phyloP scores from a whole-genome alignment of 1,140 invertebrate species.

The Drosophila orosa region DNA sequence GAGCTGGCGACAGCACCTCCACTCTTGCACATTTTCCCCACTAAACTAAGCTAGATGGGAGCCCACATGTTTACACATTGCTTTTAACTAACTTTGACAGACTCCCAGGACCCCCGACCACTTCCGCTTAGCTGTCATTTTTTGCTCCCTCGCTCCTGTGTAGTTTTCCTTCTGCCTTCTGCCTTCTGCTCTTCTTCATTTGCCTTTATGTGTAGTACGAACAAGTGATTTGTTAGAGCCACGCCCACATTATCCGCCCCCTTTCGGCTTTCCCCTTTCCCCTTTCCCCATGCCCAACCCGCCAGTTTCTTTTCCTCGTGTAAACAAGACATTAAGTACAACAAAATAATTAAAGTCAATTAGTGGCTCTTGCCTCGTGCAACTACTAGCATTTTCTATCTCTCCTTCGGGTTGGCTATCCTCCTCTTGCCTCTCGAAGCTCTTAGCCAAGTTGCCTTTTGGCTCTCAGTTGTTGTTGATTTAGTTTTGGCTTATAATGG shows the following conservation, averaged over 20 bases:
- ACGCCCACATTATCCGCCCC: conserved; percentile 33
- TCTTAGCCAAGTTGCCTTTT: conserved; percentile 33
- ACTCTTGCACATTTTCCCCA: conserved; percentile 14
- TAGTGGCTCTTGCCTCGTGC: conserved; percentile 68
- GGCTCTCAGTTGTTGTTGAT: conserved; percentile 54
- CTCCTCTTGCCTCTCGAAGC: background rate
- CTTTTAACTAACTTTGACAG: conserved; percentile 66
- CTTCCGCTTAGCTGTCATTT: conserved; percentile 11
- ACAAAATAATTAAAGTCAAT: conserved; percentile 83
- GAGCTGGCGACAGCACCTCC: background rate
- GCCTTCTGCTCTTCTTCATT: conserved; percentile 30
- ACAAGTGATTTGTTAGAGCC: conserved; percentile 54
- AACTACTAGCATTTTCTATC: conserved; percentile 35
- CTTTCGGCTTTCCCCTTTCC: conserved; percentile 3
- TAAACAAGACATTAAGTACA: conserved; percentile 79
- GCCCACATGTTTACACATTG: conserved; percentile 60
- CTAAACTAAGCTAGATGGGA: conserved; percentile 16
- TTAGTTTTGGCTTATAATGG: conserved; percentile 62
- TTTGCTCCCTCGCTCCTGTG: conserved; percentile 1
- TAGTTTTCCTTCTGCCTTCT: conserved; percentile 4
- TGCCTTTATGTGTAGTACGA: conserved; percentile 27
- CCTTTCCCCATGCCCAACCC: background rate
- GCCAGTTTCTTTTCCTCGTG: conserved; percentile 37
- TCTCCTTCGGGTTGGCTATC: background rate
- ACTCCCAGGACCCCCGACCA: background rate